A percentile compares a stretch with the other conserved stretches of the same genome.
Conservation (phyloP, 2,797 vertebrate genomes). For the Molossus molossus region DNA sequence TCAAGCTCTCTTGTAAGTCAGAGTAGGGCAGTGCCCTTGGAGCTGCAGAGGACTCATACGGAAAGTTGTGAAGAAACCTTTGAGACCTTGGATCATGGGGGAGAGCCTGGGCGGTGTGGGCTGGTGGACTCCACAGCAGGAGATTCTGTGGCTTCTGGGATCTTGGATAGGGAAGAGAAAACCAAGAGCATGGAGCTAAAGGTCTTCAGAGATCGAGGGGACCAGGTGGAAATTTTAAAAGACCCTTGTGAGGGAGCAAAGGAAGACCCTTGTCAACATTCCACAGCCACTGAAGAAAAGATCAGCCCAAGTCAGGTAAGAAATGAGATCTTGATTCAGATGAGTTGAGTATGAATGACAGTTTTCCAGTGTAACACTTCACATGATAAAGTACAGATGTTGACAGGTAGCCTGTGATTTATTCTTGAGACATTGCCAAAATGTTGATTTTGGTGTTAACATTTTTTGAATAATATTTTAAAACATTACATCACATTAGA, state of each 20-base stretch:
- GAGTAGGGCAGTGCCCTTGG: conserved; percentile 65
- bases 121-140: conserved; percentile 66
- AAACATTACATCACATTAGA: conserved; percentile 31
- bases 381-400: not conserved
- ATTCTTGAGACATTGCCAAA: conserved; percentile 45
- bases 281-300: conserved; percentile 45
- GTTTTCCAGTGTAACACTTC: not conserved
- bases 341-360: conserved; percentile 17
- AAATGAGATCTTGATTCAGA: conserved; percentile 49
- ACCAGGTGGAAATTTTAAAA: conserved; percentile 66
- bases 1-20: conserved; percentile 17
- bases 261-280: conserved; percentile 44
- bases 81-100: conserved; percentile 50
- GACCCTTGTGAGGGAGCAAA: conserved; percentile 65
- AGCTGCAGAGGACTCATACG: conserved; percentile 67
- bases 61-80: conserved; percentile 68
- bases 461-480: conserved; percentile 60
- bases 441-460: not conserved
- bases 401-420: not conserved
- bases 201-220: conserved; percentile 55
- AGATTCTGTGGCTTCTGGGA: conserved; percentile 65
- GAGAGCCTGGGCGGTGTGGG: conserved; percentile 49
- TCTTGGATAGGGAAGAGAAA: conserved; percentile 69
- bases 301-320: conserved; percentile 87
- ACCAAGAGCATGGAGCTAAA: conserved; percentile 66